phyloP scores from a whole-genome alignment of 2,888 invertebrate genomes.

The Anagyrus pseudococci region DNA sequence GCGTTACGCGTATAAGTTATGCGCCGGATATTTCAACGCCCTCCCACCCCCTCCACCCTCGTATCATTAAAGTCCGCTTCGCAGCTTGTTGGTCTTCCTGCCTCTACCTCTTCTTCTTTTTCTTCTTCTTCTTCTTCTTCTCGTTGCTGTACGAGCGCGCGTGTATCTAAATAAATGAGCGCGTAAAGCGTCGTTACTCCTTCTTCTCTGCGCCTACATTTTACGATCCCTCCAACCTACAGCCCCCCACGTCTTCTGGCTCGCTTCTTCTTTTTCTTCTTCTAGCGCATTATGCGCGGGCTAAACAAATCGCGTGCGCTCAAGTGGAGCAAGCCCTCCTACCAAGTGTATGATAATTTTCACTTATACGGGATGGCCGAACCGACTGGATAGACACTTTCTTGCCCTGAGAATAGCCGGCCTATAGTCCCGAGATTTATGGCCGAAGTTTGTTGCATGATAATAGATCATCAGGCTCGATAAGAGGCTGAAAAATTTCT shows the following conservation, averaged over 20 bases:
- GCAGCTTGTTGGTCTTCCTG: too few species aligned
- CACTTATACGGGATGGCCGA: neutral
- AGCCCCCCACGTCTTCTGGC: too few species aligned
- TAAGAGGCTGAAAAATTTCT: neutral
- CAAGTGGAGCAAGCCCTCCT: constrained; percentile 2
- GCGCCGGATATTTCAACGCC: too few species aligned
- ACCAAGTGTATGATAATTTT: constrained; percentile 9
- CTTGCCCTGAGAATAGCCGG: neutral
- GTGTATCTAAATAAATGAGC: too few species aligned
- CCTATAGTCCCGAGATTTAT: constrained; percentile 14
- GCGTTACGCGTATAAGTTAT: too few species aligned
- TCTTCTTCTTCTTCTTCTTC: neutral
- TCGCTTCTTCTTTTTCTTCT: neutral
- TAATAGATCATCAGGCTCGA: constrained; percentile 6
- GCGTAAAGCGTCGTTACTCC: neutral
- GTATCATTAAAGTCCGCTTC: too few species aligned
- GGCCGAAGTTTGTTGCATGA: neutral
- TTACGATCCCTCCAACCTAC: too few species aligned
- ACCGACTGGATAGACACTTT: neutral
- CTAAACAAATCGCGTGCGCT: constrained; percentile 19
- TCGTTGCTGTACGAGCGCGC: too few species aligned
- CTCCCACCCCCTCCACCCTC: too few species aligned
- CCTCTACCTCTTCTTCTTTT: neutral
- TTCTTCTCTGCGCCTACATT: too few species aligned
- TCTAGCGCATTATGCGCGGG: neutral